phyloP scores from a whole-genome alignment of 2,797 vertebrate genomes.

The Takifugu rubripes region DNA sequence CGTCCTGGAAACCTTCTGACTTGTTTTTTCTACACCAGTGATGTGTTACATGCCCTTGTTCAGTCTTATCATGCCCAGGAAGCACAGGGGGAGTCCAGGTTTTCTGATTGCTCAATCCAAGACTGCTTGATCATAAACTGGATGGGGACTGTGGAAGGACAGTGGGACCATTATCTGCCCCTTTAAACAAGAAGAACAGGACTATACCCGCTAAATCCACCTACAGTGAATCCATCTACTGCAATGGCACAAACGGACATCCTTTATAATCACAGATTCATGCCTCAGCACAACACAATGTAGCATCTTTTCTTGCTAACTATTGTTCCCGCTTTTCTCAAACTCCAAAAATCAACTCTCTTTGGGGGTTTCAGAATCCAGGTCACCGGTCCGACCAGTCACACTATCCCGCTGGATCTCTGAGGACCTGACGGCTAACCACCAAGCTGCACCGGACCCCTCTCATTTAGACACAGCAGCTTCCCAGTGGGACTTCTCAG shows the following conservation, averaged over 20 bases:
- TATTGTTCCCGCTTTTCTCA: conserved; percentile 31
- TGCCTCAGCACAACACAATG: neutral
- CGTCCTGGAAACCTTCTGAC: too few species aligned
- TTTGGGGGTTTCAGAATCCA: conserved; percentile 12
- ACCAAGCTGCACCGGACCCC: conserved; percentile 56
- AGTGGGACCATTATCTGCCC: too few species aligned
- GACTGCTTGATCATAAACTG: too few species aligned
- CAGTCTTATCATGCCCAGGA: too few species aligned
- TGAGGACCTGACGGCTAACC: conserved; percentile 31
- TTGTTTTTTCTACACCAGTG: too few species aligned
- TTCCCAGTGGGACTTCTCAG: conserved; percentile 62
- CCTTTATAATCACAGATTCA: neutral
- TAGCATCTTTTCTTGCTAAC: neutral
- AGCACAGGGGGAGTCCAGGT: too few species aligned
- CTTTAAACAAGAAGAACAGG: too few species aligned
- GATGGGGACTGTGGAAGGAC: too few species aligned
- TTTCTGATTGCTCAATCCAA: too few species aligned
- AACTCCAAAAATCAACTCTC: conserved; percentile 20
- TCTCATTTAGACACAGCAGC: conserved; percentile 71
- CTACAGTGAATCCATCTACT: too few species aligned
- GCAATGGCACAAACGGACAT: neutral
- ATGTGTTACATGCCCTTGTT: too few species aligned
- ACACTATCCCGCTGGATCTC: conserved; percentile 59
- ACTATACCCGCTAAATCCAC: too few species aligned
- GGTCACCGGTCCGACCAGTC: conserved; percentile 54